Evolutionary conservation across 2,797 vertebrate species (phyloP).

Genomic region (Rhynchonycteris naso): DNA sequence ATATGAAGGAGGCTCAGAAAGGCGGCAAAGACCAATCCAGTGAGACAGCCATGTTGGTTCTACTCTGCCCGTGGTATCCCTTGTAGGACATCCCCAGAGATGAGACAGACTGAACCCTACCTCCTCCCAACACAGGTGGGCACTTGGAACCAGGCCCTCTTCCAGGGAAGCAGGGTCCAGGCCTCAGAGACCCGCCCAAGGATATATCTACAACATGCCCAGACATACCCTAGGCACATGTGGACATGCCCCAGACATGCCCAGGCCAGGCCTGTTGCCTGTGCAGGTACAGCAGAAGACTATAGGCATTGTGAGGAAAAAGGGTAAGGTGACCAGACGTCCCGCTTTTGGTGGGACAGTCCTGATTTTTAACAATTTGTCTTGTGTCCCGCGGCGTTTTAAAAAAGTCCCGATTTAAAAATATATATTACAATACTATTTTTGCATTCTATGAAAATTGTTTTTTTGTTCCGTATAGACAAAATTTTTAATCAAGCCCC

Average conservation of each 20-base stretch:
- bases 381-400: no score
- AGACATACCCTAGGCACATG: no score
- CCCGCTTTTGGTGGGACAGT: no score
- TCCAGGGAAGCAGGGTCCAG: background rate
- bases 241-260: background rate
- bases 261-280: background rate
- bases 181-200: background rate
- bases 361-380: no score
- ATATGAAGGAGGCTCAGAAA: background rate
- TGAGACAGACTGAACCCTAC: rapidly evolving
- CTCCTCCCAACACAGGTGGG: background rate
- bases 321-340: no score
- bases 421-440: no score
- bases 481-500: no score
- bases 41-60: rapidly evolving
- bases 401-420: no score
- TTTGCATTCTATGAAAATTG: no score
- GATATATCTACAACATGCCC: background rate
- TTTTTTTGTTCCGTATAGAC: no score
- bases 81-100: background rate
- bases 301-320: rapidly evolving
- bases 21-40: no score
- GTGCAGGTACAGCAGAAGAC: rapidly evolving
- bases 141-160: no score
- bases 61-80: background rate